phyloP scores from a whole-genome alignment of 2,113 vertebrate species.

The Equus quagga region DNA sequence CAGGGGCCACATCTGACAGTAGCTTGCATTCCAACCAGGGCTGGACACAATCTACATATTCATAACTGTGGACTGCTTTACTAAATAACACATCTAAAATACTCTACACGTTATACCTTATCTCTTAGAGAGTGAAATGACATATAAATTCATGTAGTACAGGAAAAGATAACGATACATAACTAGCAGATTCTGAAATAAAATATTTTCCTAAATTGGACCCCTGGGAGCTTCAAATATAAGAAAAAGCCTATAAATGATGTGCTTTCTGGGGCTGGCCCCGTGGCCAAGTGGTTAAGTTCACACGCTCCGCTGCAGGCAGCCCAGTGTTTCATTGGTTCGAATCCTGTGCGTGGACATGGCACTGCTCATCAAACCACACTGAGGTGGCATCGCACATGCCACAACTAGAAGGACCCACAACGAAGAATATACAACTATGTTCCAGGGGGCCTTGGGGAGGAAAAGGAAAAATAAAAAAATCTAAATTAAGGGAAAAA shows the following conservation, averaged over 20 bases:
- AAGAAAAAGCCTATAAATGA: constrained; percentile 19
- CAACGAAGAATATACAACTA: too few species aligned
- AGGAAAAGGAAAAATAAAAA: too few species aligned
- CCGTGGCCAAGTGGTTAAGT: too few species aligned
- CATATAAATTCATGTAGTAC: not conserved
- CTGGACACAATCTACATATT: not conserved
- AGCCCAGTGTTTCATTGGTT: too few species aligned
- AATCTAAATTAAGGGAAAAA: too few species aligned
- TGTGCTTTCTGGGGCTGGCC: not conserved
- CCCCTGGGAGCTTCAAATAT: constrained; percentile 5
- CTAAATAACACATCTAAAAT: constrained; percentile 48
- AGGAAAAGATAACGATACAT: constrained; percentile 39
- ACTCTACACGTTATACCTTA: constrained; percentile 4
- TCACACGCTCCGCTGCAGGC: too few species aligned
- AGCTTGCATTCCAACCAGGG: not conserved
- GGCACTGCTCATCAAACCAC: too few species aligned
- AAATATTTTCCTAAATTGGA: constrained; percentile 49
- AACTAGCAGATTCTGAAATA: constrained; percentile 44
- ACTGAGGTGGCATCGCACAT: too few species aligned
- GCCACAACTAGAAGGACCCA: too few species aligned
- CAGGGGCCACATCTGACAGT: not conserved
- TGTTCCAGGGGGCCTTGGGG: too few species aligned
- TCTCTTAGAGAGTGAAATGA: not conserved
- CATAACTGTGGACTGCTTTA: not conserved
- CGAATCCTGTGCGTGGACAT: too few species aligned